Evolutionary conservation across 2,797 vertebrate genomes (phyloP), one percentile per base, ranked within the genome.

Genomic region (Centroberyx gerrardi): DNA sequence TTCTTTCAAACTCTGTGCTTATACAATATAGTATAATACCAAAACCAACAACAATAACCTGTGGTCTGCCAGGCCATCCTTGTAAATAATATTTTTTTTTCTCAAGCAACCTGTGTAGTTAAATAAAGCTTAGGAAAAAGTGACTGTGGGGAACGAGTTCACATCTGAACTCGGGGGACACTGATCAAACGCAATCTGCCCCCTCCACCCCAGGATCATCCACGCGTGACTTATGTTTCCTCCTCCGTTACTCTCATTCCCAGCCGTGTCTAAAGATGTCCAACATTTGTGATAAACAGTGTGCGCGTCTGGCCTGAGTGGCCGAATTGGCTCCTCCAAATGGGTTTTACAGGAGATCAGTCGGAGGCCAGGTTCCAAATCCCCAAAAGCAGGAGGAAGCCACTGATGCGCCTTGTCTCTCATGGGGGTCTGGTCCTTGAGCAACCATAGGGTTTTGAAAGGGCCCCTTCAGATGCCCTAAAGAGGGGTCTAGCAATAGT

Each of bases 341-440:
- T 80, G 67, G 86, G 65, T 86, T 90, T 87, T 72, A 77, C 88
- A 90, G 82, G 62, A 77, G 36, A 83, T 76, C 81, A 87, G 76
- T 17, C 51, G 70, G 72, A 84, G 76, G 66, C 64, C 80, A 70
- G 60, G 49, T 54, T 80, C 81, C 78, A 85, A 84, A 82, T 77
- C 88, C 83, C 85, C 46, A 79, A 88, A 80, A 80, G 79, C 88
- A 86, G 85, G 81, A 88, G 81, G 82, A 84, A 82, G 69, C 52
- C 63, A 62, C 80, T 68, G 61, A 83, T 84, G 4, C 52, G 72
- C 66, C 75, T 0, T 4, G 2, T 66, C 74, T 74, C 70, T 68
- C 36, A 14, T 3, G 36, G 72, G 46, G 62, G 65, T 83, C 82
- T 84, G 74, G 65, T 73, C 70, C 22, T 27, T 69, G 49, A 70